phyloP scores from a whole-genome alignment of 2,888 invertebrate species.

The Lasioglossum figueresi region DNA sequence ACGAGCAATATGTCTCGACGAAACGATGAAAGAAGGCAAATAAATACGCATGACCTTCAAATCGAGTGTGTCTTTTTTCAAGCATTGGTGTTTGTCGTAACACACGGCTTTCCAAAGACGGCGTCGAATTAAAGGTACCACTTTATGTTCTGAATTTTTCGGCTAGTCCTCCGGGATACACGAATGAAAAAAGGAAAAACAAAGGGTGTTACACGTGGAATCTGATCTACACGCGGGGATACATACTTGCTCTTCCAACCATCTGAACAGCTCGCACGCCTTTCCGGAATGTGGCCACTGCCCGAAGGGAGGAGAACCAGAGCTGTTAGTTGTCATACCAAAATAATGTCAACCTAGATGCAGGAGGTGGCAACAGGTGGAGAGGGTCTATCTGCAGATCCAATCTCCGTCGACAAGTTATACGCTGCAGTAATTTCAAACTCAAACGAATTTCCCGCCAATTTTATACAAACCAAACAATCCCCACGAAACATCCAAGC shows the following conservation, averaged over 20 bases:
- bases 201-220: conserved; percentile 74
- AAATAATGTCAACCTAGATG: conserved; percentile 78
- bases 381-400: conserved; percentile 52
- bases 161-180: conserved; percentile 23
- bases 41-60: conserved; percentile 40
- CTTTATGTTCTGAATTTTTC: conserved; percentile 24
- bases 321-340: conserved; percentile 84
- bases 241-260: conserved; percentile 99
- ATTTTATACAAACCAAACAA: not conserved
- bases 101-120: not conserved
- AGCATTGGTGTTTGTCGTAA: not conserved
- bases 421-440: conserved; percentile 20
- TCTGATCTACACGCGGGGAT: conserved; percentile 85
- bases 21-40: conserved; percentile 32
- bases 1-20: conserved; percentile 27
- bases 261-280: conserved; percentile 99
- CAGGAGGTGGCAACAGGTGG: conserved; percentile 69
- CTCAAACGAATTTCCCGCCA: not conserved
- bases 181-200: not conserved
- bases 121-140: conserved; percentile 21
- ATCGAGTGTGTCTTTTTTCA: conserved; percentile 18
- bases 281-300: conserved; percentile 99
- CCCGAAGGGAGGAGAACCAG: conserved; percentile 85
- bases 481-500: not conserved
- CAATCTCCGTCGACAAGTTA: conserved; percentile 66